Percentiles rank a stretch among this genome's conserved stretches.
Evolutionary conservation across 2,797 vertebrate genomes (phyloP).

Genomic region (Galagoides demidoff): DNA sequence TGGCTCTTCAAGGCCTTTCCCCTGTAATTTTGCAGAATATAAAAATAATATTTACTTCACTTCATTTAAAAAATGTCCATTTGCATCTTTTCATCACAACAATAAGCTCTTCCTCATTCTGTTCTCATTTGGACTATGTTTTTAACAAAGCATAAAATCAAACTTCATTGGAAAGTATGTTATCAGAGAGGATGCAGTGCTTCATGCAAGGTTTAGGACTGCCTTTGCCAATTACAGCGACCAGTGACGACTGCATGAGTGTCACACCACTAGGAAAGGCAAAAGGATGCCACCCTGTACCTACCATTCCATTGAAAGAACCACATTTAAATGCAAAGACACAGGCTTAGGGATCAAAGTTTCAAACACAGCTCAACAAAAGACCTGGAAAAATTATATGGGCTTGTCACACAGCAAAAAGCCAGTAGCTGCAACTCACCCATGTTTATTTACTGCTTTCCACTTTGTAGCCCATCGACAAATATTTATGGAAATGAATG

Average conservation of each 20-base stretch:
- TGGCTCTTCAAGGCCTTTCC: not conserved
- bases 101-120: not conserved
- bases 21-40: not conserved
- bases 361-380: not conserved
- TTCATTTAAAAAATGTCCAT: not conserved
- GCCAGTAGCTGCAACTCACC: not conserved
- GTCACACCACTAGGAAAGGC: not conserved
- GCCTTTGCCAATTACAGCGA: not conserved
- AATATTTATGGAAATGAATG: not conserved
- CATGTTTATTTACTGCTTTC: not conserved
- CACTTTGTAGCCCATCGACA: not conserved
- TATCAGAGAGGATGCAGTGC: not conserved
- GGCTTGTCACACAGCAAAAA: not conserved
- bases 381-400: not conserved
- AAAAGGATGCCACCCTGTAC: not conserved
- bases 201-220: not conserved
- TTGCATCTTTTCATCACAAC: not conserved
- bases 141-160: conserved; percentile 28
- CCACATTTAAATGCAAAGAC: not conserved
- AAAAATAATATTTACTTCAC: not conserved
- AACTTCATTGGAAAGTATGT: not conserved
- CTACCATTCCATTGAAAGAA: not conserved
- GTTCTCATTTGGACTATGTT: not conserved
- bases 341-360: not conserved
- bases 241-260: accelerated